Conservation (phyloP, 1,140 invertebrate genomes). For the Dreissena rostriformis region DNA sequence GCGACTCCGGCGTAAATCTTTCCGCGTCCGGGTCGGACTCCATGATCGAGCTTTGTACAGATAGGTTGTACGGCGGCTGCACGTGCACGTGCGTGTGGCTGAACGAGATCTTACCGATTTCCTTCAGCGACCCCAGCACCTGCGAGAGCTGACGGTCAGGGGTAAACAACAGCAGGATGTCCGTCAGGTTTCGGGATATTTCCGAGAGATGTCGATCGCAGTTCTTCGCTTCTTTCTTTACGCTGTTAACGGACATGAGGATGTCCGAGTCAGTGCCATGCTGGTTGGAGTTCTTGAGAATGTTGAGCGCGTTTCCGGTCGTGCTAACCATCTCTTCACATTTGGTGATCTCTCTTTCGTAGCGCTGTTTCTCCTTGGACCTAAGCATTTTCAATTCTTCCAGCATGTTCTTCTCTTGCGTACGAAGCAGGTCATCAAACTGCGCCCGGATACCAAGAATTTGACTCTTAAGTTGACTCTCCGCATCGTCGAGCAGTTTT, state of each 20-base stretch:
- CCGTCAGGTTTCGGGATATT: conserved; percentile 46
- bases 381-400: conserved; percentile 55
- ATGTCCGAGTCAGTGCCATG: conserved; percentile 61
- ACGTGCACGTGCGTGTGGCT: conserved; percentile 53
- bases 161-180: conserved; percentile 58
- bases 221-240: conserved; percentile 56
- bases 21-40: conserved; percentile 39
- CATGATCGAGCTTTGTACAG: conserved; percentile 20
- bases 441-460: conserved; percentile 58
- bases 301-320: conserved; percentile 57
- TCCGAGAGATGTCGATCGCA: conserved; percentile 52
- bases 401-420: conserved; percentile 59
- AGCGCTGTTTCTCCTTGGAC: conserved; percentile 48
- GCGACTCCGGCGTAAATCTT: background rate
- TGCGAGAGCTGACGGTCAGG: conserved; percentile 51
- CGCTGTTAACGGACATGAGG: conserved; percentile 59
- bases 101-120: conserved; percentile 58
- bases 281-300: conserved; percentile 55
- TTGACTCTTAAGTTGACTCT: conserved; percentile 56
- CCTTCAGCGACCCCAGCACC: conserved; percentile 49
- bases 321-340: conserved; percentile 61
- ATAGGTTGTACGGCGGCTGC: conserved; percentile 58
- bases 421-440: conserved; percentile 55
- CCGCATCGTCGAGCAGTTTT: conserved; percentile 57
- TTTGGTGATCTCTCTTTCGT: conserved; percentile 57